phyloP scores from a whole-genome alignment of 2,113 vertebrate genomes.

The Scomber japonicus region DNA sequence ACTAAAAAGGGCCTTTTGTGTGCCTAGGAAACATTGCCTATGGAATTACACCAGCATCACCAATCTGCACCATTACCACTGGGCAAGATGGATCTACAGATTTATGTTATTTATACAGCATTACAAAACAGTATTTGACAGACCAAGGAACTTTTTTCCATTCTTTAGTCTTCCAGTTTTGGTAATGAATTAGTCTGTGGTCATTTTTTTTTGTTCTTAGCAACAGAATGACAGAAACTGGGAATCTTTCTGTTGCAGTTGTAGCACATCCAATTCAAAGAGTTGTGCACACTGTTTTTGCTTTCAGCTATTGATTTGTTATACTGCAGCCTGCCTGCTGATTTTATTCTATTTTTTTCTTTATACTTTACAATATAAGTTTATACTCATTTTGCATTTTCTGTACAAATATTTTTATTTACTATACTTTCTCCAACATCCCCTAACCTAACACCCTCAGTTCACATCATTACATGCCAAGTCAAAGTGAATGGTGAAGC shows the following conservation, averaged over 20 bases:
- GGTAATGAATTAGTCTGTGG: constrained; percentile 10
- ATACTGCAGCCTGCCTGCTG: neutral
- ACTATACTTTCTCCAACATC: neutral
- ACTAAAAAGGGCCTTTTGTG: constrained; percentile 51
- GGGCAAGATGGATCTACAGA: neutral
- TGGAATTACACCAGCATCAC: constrained; percentile 29
- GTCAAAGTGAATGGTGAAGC: constrained; percentile 11
- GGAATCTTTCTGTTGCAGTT: constrained; percentile 11
- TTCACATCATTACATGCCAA: constrained; percentile 4
- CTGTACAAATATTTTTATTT: no score
- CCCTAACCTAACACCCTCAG: neutral
- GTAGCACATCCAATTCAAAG: constrained; percentile 21
- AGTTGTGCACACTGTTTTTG: neutral
- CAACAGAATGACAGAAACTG: constrained; percentile 37
- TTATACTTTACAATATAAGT: no score
- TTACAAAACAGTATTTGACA: constrained; percentile 39
- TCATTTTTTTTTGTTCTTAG: constrained; percentile 25
- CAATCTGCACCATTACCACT: constrained; percentile 20
- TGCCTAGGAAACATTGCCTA: constrained; percentile 14
- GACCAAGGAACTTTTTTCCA: constrained; percentile 13
- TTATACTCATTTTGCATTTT: neutral
- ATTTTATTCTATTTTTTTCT: no score
- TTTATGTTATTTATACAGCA: constrained; percentile 33
- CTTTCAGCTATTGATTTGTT: neutral
- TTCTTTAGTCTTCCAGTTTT: constrained; percentile 34